A percentile compares a stretch with the other conserved stretches of the same genome.
These are phyloP conservation scores for Noctua janthe DNA, from an alignment of 2,888 invertebrate genomes.

Conservation along the genomic window DNA sequence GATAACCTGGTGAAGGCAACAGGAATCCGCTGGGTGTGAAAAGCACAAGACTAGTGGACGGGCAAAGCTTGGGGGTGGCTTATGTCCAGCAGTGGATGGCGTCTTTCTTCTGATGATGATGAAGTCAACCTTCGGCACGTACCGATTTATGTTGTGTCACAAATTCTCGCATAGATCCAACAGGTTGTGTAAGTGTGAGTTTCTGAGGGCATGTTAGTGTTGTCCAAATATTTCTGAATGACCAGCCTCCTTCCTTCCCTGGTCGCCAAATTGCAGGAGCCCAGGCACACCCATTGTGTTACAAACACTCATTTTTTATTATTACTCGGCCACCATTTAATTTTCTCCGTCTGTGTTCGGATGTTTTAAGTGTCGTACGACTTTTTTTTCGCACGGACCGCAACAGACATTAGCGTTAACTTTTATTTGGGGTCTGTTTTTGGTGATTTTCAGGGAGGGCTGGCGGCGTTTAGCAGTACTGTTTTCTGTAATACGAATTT, in stretches of 20 bases:
- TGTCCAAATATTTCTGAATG: conserved; percentile 42
- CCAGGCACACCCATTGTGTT: conserved; percentile 78
- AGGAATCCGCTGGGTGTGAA: neutral
- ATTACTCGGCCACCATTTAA: conserved; percentile 79
- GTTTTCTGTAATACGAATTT: conserved; percentile 22
- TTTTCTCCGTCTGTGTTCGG: conserved; percentile 77
- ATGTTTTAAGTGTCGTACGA: conserved; percentile 73
- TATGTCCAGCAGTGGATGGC: neutral
- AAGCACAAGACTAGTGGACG: neutral
- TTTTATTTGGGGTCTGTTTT: conserved; percentile 64
- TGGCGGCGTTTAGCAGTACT: conserved; percentile 33
- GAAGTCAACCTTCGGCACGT: neutral
- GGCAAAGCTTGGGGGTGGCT: neutral
- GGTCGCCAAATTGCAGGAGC: conserved; percentile 74
- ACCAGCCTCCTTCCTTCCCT: conserved; percentile 21
- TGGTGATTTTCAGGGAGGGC: conserved; percentile 49
- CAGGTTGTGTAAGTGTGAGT: conserved; percentile 18
- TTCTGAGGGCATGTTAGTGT: conserved; percentile 16
- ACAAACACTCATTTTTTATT: conserved; percentile 81
- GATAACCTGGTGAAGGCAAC: neutral
- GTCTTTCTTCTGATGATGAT: neutral
- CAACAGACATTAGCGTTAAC: conserved; percentile 56
- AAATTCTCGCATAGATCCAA: conserved; percentile 4
- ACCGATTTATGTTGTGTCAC: neutral
- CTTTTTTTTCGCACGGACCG: conserved; percentile 61